Base-by-base conservation (phyloP, 2,113 vertebrate species). In the Syngnathus typhle region DNA sequence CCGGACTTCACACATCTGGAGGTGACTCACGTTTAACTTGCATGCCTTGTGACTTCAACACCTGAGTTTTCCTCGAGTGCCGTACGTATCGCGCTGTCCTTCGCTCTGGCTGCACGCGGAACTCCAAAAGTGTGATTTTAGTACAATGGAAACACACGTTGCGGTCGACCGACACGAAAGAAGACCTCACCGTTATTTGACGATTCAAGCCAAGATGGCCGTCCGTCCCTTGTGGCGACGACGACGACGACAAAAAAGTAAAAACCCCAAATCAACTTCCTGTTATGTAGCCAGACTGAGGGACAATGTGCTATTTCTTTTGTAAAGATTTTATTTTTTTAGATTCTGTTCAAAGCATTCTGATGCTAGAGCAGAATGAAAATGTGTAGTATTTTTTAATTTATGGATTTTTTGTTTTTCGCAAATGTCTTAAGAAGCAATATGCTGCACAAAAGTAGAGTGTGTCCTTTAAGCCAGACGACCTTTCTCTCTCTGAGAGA, bases 341-440 rank as follows among this genome's bases (percentile, higher is more conserved):
- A 80, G 76, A 70, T 68, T 78, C 74, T 87, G 76, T 83, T 82
- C 72, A 70, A 38, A 76, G 60, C 81, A 52, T 3, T 21, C 49
- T 21, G 49, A 52, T 52, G 49, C 21, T 59, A 64, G 75, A 81
- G 70, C 67, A 84, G 73, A 79, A 78, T 36, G 44, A 38, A 72
- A 71, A 66, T 69, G 60, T 70, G 87, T 91, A 90, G 86, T 85
- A 81, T 90, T 88, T 55, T 88, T 87, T 87, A 83, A 88, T 87
- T 90, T 90, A 89, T 89, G 82, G 23, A 49, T 61, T 56, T 56
- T 27, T 58, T 61, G 19, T 54, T 65, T 87, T 89, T 88, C 75
- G 81, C 85, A 91, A 86, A 89, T 90, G 89, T 90, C 88, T 92
- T 91, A 89, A 90, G 73, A 83, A 89, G 89, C 87, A 90, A 91